Conservation (phyloP, 2,113 vertebrate species). For the Emydocephalus ijimae region DNA sequence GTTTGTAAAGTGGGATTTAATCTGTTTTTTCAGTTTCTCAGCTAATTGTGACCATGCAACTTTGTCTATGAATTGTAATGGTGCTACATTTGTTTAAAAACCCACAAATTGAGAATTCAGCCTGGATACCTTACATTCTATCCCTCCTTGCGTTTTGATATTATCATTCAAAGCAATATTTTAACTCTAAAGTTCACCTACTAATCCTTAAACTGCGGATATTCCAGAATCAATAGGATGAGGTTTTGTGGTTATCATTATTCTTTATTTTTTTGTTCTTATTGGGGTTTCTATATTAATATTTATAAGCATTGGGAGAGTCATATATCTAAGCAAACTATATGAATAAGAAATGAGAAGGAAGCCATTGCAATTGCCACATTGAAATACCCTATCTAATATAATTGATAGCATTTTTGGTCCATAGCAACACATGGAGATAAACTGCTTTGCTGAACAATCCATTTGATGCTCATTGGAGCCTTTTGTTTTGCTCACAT, state of each 20-base stretch:
- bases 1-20: slow-evolving; percentile 36
- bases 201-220: slow-evolving; percentile 81
- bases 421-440: slow-evolving; percentile 29
- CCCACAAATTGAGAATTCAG: slow-evolving; percentile 56
- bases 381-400: slow-evolving; percentile 66
- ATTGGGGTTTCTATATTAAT: slow-evolving; percentile 71
- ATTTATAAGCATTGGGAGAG: slow-evolving; percentile 74
- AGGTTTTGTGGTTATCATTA: slow-evolving; percentile 79
- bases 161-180: slow-evolving; percentile 75
- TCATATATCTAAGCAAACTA: neutral
- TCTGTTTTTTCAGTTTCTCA: neutral
- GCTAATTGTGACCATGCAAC: neutral
- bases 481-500: slow-evolving; percentile 35
- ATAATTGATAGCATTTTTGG: slow-evolving; percentile 74
- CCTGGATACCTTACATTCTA: slow-evolving; percentile 15
- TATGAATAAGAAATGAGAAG: slow-evolving; percentile 57
- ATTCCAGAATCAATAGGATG: slow-evolving; percentile 77
- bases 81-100: slow-evolving; percentile 40
- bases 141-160: slow-evolving; percentile 51
- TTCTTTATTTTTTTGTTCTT: slow-evolving; percentile 70
- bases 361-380: slow-evolving; percentile 65
- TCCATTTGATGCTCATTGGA: slow-evolving; percentile 53
- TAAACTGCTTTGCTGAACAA: slow-evolving; percentile 67
- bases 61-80: slow-evolving; percentile 48
- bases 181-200: slow-evolving; percentile 76